Evolutionary conservation across 2,113 vertebrate species (phyloP).

Genomic region (Phalacrocorax aristotelis): DNA sequence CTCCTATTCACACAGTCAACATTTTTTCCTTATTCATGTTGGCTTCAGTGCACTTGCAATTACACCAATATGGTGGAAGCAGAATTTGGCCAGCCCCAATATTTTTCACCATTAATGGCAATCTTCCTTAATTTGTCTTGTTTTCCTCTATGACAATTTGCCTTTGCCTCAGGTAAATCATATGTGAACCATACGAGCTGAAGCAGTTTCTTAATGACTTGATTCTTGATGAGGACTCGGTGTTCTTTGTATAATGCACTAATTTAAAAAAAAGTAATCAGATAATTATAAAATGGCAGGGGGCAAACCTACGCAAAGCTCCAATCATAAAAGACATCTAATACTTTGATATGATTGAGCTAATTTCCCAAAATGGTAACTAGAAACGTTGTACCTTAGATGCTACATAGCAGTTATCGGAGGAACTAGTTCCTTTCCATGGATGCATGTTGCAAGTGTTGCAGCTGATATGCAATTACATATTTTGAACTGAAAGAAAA

Average conservation of each 20-base stretch:
- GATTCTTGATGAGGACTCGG: constrained; percentile 39
- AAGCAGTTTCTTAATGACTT: constrained; percentile 48
- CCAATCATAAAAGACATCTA: background rate
- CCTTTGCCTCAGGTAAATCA: constrained; percentile 19
- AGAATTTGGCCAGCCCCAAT: background rate
- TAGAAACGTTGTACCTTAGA: background rate
- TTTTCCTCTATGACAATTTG: constrained; percentile 14
- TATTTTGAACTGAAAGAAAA: background rate
- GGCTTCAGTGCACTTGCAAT: background rate
- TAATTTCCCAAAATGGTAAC: constrained; percentile 9
- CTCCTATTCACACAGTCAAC: background rate
- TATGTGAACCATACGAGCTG: background rate
- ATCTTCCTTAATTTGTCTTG: constrained; percentile 15
- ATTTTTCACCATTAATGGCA: constrained; percentile 14
- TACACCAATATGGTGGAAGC: background rate
- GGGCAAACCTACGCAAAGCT: background rate
- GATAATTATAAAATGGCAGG: constrained; percentile 37
- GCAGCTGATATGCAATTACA: background rate
- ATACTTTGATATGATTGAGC: background rate
- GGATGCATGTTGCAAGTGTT: background rate
- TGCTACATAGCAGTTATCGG: background rate
- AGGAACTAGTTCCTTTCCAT: background rate
- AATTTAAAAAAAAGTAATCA: constrained; percentile 19
- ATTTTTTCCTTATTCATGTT: background rate
- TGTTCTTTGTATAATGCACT: constrained; percentile 5